Evolutionary conservation across 1,140 invertebrate species (phyloP).

Genomic region (Caenorhabditis briggsae): DNA sequence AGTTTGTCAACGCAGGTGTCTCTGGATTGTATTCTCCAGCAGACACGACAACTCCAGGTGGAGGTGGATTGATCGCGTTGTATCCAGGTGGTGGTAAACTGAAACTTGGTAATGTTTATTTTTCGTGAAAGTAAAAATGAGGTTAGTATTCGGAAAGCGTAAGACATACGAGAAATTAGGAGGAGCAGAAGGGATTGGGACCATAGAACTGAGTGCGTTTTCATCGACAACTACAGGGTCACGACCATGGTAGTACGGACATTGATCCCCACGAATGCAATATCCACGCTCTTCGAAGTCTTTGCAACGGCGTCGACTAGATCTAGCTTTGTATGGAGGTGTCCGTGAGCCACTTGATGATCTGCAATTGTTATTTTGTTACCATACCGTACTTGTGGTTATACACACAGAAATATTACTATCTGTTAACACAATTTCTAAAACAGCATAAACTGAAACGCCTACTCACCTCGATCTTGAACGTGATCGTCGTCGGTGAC

Average conservation of each 20-base stretch:
- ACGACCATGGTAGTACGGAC: constrained; percentile 92
- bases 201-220: constrained; percentile 59
- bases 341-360: constrained; percentile 31
- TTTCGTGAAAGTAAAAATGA: background rate
- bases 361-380: constrained; percentile 3
- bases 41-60: constrained; percentile 65
- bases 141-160: background rate
- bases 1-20: constrained; percentile 66
- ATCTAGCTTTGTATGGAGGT: constrained; percentile 42
- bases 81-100: constrained; percentile 69
- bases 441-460: background rate
- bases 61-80: constrained; percentile 69
- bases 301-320: constrained; percentile 31
- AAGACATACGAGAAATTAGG: constrained; percentile 51
- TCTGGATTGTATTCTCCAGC: constrained; percentile 70
- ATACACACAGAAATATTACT: background rate
- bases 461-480: constrained; percentile 15
- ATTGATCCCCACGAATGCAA: constrained; percentile 93
- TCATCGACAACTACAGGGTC: constrained; percentile 92
- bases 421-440: too few species aligned
- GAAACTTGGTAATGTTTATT: constrained; percentile 44
- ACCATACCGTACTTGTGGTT: background rate
- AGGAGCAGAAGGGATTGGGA: constrained; percentile 12
- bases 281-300: constrained; percentile 87
- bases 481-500: constrained; percentile 50